phyloP scores from a whole-genome alignment of 1,140 invertebrate genomes.

The Dreissena polymorpha region DNA sequence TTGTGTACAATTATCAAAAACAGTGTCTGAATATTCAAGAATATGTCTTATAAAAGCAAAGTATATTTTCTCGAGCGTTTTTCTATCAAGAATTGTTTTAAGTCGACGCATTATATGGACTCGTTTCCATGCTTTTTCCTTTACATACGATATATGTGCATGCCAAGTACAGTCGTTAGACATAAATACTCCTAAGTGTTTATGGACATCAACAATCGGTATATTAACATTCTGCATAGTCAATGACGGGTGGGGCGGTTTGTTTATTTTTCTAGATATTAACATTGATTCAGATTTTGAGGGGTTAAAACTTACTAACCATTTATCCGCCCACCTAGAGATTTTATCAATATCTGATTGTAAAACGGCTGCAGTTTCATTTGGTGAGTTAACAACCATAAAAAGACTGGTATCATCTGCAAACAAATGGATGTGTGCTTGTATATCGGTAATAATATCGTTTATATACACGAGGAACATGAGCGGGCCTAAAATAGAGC shows the following conservation, averaged over 20 bases:
- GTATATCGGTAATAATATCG: no score
- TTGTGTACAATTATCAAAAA: slow-evolving; percentile 10
- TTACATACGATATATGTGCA: slow-evolving; percentile 15
- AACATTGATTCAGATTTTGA: no score
- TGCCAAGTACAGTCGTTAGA: slow-evolving; percentile 19
- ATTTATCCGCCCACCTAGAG: no score
- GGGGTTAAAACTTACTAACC: no score
- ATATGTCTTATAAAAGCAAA: slow-evolving; percentile 26
- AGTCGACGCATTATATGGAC: slow-evolving; percentile 22
- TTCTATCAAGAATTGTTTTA: slow-evolving; percentile 24
- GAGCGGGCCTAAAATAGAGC: no score
- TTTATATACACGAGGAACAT: no score
- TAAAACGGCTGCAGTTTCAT: no score
- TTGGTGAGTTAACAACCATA: no score
- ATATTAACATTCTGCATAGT: slow-evolving; percentile 17
- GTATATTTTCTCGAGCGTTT: slow-evolving; percentile 34
- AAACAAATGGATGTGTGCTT: no score
- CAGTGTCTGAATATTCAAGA: slow-evolving; percentile 3
- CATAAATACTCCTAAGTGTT: slow-evolving; percentile 20
- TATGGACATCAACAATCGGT: neutral
- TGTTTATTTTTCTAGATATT: no score
- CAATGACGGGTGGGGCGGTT: neutral
- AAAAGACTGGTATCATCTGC: no score
- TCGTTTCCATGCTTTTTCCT: slow-evolving; percentile 6
- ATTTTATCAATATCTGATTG: no score